These are phyloP conservation scores for Enteromius viviparus DNA, from an alignment of 2,797 vertebrate species.

Conservation along the genomic window DNA sequence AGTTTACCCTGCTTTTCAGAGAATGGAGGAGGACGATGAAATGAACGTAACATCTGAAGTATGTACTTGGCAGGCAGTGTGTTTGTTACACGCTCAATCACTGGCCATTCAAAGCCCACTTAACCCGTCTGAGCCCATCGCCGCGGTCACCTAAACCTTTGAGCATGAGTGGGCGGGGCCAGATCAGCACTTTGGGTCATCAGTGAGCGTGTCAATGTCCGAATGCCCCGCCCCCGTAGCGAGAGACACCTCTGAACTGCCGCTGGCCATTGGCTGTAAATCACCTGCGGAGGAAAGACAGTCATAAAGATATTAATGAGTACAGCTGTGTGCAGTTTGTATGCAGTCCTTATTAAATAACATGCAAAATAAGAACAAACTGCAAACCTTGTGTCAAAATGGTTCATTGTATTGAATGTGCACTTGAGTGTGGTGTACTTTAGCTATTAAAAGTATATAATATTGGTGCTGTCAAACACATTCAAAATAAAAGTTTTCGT, in stretches of 20 bases:
- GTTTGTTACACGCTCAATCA: slow-evolving; percentile 35
- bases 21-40: background rate
- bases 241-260: slow-evolving; percentile 88
- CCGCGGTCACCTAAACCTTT: background rate
- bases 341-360: background rate
- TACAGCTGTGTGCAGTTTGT: background rate
- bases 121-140: background rate
- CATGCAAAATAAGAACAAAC: too few relatives aligned
- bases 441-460: background rate
- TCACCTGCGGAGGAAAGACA: slow-evolving; percentile 78
- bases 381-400: background rate
- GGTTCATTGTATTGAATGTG: background rate
- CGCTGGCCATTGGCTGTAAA: slow-evolving; percentile 86
- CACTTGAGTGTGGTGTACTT: background rate
- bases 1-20: slow-evolving; percentile 13
- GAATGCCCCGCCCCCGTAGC: slow-evolving; percentile 89
- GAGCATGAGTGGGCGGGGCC: slow-evolving; percentile 10
- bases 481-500: too few relatives aligned
- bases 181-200: slow-evolving; percentile 87
- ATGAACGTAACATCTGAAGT: background rate
- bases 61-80: slow-evolving; percentile 38
- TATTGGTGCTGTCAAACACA: too few relatives aligned
- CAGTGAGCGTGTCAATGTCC: slow-evolving; percentile 87
- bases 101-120: slow-evolving; percentile 4
- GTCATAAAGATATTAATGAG: background rate